Base-by-base conservation (phyloP, 2,797 vertebrate species). In the Coreius guichenoti region DNA sequence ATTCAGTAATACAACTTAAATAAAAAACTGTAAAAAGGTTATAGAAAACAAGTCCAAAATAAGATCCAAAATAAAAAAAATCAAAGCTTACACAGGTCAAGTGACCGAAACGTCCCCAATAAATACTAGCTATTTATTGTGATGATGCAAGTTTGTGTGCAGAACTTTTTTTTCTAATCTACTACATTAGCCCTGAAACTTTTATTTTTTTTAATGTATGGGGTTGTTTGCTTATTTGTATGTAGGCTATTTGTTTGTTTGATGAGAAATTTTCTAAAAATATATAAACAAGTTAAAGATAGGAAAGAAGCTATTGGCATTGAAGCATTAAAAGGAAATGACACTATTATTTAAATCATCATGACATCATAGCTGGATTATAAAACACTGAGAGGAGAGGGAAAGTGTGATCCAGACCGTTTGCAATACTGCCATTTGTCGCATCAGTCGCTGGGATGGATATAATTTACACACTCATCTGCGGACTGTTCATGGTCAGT, bases 351-450 rank as follows among this genome's bases (percentile, higher is more conserved):
- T 80, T 75, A 81, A 84, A 84, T 76, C 21, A 29, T 26, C 11
- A 63, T 86, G 83, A 87, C 88, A 80, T 87, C 83, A 89, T 21
- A 16, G 45, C 36, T 39, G 68, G 51, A 76, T 51, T 86, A 89
- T 89, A 89, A 86, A 87, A 23, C 45, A 26, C 8, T 14, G 78
- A 12, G 19, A 72, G 67, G 21, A 29, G 43, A 75, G 76, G 19
- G 80, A 33, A 54, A 51, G 73, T 61, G 72, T 77, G 67, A 58
- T 36, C 31, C 86, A 83, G 75, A 47, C 69, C 26, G 17, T 72
- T 33, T 69, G 26, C 76, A 61, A 72, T 69, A 70, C 17, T 13
- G 31, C 39, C 36, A 45, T 63, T 23, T 36, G 29, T 69, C 31
- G 8, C 39, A 43, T 43, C 39, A 68, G 54, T 63, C n/a, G n/a